Evolutionary conservation across 1,140 invertebrate species (phyloP).

Genomic region (Chironomus tepperi): DNA sequence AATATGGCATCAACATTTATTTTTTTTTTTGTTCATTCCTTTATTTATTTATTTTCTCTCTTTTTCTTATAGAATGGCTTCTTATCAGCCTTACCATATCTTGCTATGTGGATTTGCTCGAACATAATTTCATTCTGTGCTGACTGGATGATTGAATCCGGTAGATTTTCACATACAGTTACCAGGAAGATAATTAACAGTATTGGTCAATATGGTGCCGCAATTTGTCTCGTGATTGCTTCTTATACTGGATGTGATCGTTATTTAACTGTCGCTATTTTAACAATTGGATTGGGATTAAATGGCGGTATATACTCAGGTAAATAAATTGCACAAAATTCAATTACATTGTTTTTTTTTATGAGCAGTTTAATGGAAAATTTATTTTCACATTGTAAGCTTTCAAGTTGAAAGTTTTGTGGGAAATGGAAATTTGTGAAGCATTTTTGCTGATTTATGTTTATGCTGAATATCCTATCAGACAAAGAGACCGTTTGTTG

Average conservation of each 20-base stretch:
- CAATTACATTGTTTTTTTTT: not conserved
- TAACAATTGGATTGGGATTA: constrained; percentile 70
- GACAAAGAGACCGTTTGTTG: no score
- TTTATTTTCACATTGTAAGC: not conserved
- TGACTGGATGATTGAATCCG: constrained; percentile 68
- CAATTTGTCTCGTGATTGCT: constrained; percentile 60
- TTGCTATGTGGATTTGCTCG: constrained; percentile 82
- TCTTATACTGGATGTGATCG: constrained; percentile 73
- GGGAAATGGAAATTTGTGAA: no score
- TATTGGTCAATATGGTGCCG: constrained; percentile 69
- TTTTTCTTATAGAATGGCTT: not conserved
- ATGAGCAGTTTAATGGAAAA: not conserved
- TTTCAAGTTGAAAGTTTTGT: no score
- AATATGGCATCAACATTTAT: not conserved
- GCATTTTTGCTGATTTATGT: no score
- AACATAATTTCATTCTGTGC: constrained; percentile 70
- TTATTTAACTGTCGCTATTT: constrained; percentile 57
- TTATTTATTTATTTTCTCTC: not conserved
- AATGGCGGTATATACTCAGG: constrained; percentile 73
- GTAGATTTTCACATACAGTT: constrained; percentile 56
- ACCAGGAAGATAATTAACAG: constrained; percentile 74
- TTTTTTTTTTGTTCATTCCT: not conserved
- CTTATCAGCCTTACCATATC: constrained; percentile 34
- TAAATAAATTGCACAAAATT: no score
- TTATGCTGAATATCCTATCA: no score